A percentile compares a stretch with the other conserved stretches of the same genome.
Conservation (phyloP, 1,140 invertebrate species). For the Hydropsyche tenuis region DNA sequence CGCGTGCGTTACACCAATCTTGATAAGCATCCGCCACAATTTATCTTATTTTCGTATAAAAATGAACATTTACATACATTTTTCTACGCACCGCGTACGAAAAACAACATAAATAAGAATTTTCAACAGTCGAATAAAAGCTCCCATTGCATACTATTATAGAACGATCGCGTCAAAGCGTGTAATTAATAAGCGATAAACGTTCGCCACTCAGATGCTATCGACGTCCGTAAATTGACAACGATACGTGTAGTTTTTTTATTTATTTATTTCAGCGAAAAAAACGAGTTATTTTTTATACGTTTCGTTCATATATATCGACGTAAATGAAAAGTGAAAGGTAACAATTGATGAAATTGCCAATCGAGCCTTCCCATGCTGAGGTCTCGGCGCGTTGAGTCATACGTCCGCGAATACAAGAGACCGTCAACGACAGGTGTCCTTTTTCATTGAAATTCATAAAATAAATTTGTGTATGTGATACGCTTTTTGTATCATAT, state of each 20-base stretch:
- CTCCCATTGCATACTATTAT: background rate
- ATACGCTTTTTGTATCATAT: constrained; percentile 1
- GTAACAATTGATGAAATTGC: constrained; percentile 17
- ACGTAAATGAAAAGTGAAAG: constrained; percentile 24
- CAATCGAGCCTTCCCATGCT: background rate
- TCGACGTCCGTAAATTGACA: constrained; percentile 5
- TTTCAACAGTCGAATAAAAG: background rate
- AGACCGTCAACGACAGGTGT: constrained; percentile 7
- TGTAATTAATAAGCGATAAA: constrained; percentile 14
- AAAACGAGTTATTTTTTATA: background rate
- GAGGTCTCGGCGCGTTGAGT: background rate
- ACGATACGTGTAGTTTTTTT: constrained; percentile 3
- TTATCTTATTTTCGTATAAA: constrained; percentile 4
- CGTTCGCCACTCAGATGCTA: constrained; percentile 6
- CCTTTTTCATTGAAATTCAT: background rate
- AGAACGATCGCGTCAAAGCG: background rate
- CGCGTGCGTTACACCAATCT: background rate
- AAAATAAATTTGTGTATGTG: background rate
- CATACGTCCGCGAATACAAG: background rate
- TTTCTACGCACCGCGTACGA: background rate
- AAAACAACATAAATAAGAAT: background rate
- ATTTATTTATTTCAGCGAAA: background rate
- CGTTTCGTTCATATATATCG: constrained; percentile 1
- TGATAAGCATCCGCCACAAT: background rate
- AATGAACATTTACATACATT: background rate